Conservation (phyloP, 1,140 invertebrate species). For the Drosophila prosaltans region DNA sequence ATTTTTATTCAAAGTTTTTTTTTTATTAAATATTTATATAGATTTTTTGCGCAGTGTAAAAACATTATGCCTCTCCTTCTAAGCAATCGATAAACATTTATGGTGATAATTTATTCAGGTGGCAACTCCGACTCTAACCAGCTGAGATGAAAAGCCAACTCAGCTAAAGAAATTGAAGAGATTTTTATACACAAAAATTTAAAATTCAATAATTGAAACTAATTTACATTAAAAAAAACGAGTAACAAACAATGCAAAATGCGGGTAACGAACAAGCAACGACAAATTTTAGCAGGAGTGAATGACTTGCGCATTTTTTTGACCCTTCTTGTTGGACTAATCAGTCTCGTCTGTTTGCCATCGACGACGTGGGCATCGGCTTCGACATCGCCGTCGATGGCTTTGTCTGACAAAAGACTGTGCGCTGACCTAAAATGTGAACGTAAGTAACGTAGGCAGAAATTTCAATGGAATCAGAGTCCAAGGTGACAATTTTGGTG, state of each 20-base stretch:
- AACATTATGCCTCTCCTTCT: background rate
- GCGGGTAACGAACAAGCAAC: conserved; percentile 56
- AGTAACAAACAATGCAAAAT: conserved; percentile 71
- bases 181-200: conserved; percentile 74
- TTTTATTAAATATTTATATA: background rate
- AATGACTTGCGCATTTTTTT: conserved; percentile 41
- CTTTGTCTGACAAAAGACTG: conserved; percentile 86
- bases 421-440: conserved; percentile 86
- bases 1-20: too few species aligned
- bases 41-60: background rate
- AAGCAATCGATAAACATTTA: background rate
- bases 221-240: conserved; percentile 27
- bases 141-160: conserved; percentile 69
- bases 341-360: conserved; percentile 55
- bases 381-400: conserved; percentile 25
- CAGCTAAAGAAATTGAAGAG: conserved; percentile 54
- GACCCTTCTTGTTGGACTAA: conserved; percentile 24
- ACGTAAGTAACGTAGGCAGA: conserved; percentile 83
- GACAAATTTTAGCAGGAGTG: conserved; percentile 34
- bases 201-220: conserved; percentile 37
- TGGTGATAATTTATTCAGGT: conserved; percentile 12
- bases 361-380: conserved; percentile 60
- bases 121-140: conserved; percentile 39
- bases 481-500: conserved; percentile 26
- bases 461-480: conserved; percentile 20